These are phyloP conservation scores for Chaetogeoica ovagalla DNA, from an alignment of 2,888 invertebrate genomes.

Conservation along the genomic window DNA sequence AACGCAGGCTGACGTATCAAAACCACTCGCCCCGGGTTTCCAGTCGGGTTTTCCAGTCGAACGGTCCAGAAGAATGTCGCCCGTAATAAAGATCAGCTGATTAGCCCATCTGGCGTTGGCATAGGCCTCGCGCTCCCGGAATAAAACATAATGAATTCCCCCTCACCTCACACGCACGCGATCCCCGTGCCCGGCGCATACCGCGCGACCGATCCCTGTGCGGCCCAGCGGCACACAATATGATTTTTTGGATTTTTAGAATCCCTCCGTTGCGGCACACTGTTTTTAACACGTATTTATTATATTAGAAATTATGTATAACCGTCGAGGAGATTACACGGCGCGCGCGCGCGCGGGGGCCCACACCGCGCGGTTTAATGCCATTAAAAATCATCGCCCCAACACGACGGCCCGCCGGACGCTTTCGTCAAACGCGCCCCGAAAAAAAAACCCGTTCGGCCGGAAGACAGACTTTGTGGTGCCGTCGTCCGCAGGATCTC, in stretches of 20 bases:
- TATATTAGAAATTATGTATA: slow-evolving; percentile 42
- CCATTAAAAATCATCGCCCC: slow-evolving; percentile 36
- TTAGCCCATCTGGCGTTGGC: slow-evolving; percentile 53
- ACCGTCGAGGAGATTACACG: slow-evolving; percentile 42
- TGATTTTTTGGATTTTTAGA: slow-evolving; percentile 16
- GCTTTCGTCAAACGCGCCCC: background rate
- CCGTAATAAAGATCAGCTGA: slow-evolving; percentile 53
- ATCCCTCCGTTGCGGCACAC: slow-evolving; percentile 3
- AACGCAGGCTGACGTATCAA: slow-evolving; percentile 47
- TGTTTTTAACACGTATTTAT: slow-evolving; percentile 36
- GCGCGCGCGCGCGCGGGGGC: background rate
- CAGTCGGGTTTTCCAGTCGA: slow-evolving; percentile 49
- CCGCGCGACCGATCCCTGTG: too few species aligned
- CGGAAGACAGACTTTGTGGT: slow-evolving; percentile 22
- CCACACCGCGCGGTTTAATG: background rate
- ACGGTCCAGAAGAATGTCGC: slow-evolving; percentile 54
- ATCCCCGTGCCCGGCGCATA: too few species aligned
- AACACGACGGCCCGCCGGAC: background rate
- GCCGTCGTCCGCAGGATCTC: slow-evolving; percentile 20
- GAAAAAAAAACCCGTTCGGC: slow-evolving; percentile 35
- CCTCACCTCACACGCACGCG: background rate
- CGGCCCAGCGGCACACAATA: too few species aligned
- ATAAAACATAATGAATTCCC: slow-evolving; percentile 36
- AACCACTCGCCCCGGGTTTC: slow-evolving; percentile 33
- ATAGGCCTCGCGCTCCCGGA: slow-evolving; percentile 24